Conservation (phyloP, 2,797 vertebrate species). For the Poecilia wingei region DNA sequence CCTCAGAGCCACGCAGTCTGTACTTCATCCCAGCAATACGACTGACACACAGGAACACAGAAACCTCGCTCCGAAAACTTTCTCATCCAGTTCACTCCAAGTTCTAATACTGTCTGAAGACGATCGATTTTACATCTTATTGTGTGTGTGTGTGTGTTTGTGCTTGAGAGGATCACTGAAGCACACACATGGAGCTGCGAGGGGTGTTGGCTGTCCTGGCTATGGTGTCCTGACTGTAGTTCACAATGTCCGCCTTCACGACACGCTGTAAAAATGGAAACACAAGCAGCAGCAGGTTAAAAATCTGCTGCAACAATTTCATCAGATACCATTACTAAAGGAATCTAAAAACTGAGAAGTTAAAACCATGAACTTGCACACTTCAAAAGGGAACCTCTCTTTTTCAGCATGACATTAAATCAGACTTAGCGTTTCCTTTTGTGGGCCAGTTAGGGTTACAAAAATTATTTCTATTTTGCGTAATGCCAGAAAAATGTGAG, state of each 20-base stretch:
- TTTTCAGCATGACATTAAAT: not conserved
- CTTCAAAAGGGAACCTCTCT: not conserved
- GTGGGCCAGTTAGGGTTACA: not conserved
- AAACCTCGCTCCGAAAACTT: slow-evolving; percentile 34
- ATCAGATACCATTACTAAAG: not conserved
- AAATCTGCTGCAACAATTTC: slow-evolving; percentile 3
- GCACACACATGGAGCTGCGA: slow-evolving; percentile 95
- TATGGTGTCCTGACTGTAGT: slow-evolving; percentile 96
- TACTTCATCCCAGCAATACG: slow-evolving; percentile 40
- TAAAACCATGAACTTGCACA: not conserved
- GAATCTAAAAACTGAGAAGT: not conserved
- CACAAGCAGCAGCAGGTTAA: not conserved
- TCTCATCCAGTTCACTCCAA: slow-evolving; percentile 28
- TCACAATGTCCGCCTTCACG: slow-evolving; percentile 98
- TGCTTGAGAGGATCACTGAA: slow-evolving; percentile 85
- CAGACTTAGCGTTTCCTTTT: not conserved
- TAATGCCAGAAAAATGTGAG: not conserved
- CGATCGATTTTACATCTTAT: slow-evolving; percentile 32
- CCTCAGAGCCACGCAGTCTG: slow-evolving; percentile 48
- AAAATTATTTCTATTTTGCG: not conserved
- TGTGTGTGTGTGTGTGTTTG: slow-evolving; percentile 6
- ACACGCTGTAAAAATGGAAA: slow-evolving; percentile 83
- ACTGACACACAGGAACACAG: slow-evolving; percentile 53
- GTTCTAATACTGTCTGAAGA: slow-evolving; percentile 70
- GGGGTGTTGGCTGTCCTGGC: slow-evolving; percentile 88